Evolutionary conservation across 2,888 invertebrate species (phyloP).

Genomic region (Hirtodrosophila alboralis): DNA sequence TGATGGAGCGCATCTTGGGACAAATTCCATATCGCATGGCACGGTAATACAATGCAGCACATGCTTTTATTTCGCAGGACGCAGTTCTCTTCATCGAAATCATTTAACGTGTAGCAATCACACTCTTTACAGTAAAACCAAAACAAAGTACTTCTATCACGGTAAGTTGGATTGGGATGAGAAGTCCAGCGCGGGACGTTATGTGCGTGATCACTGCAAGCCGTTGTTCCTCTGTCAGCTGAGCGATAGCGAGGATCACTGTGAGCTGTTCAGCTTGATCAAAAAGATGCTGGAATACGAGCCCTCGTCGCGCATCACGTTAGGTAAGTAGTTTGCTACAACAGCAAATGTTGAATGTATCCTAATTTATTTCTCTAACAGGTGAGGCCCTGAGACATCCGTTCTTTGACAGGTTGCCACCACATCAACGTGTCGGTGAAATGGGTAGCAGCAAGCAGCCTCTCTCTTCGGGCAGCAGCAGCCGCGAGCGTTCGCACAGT

Average conservation of each 20-base stretch:
- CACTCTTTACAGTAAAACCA: conserved; percentile 90
- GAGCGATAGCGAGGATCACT: conserved; percentile 94
- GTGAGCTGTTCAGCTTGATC: conserved; percentile 96
- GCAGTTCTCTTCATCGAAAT: conserved; percentile 81
- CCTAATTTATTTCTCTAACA: conserved; percentile 29
- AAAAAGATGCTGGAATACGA: conserved; percentile 98
- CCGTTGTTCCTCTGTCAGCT: conserved; percentile 96
- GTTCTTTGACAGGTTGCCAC: conserved; percentile 94
- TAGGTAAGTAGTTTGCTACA: conserved; percentile 85
- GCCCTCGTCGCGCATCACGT: conserved; percentile 93
- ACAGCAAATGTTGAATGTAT: too few relatives aligned
- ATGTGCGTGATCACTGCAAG: conserved; percentile 99
- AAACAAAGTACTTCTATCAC: conserved; percentile 99
- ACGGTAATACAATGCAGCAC: conserved; percentile 87
- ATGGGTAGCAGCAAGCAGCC: conserved; percentile 74
- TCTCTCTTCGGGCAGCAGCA: conserved; percentile 83
- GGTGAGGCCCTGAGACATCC: conserved; percentile 95
- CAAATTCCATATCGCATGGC: conserved; percentile 93
- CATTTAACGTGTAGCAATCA: conserved; percentile 83
- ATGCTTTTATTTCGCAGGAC: conserved; percentile 74
- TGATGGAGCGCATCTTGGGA: conserved; percentile 99
- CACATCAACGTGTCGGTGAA: conserved; percentile 90
- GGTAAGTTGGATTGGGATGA: conserved; percentile 99
- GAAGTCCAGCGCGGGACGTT: conserved; percentile 97
- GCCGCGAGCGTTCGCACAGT: conserved; percentile 87